A percentile compares a stretch with the other conserved stretches of the same genome.
Conservation (phyloP, 2,113 vertebrate genomes). For the Hemichromis elongatus region DNA sequence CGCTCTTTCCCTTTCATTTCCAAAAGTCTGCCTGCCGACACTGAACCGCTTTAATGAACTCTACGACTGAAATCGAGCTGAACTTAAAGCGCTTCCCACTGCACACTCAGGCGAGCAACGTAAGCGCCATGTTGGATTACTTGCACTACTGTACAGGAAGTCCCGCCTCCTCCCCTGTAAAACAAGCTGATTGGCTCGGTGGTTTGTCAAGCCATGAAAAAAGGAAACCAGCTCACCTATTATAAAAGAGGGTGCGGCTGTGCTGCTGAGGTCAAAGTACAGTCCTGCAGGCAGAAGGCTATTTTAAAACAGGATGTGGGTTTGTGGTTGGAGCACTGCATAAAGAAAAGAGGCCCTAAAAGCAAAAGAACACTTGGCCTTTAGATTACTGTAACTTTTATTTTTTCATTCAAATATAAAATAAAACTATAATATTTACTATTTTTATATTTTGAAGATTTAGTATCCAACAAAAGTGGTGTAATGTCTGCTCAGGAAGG, state of each 20-base stretch:
- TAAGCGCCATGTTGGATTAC: constrained; percentile 58
- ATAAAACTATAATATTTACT: background rate
- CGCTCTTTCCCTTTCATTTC: constrained; percentile 93
- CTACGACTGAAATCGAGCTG: background rate
- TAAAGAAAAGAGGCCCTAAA: background rate
- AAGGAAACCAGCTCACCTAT: background rate
- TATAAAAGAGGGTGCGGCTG: constrained; percentile 29
- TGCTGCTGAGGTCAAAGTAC: background rate
- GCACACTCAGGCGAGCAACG: background rate
- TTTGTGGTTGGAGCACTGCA: background rate
- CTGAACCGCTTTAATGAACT: background rate
- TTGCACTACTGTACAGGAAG: constrained; percentile 32
- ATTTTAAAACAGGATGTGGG: background rate
- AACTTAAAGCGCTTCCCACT: constrained; percentile 6
- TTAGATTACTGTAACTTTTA: background rate
- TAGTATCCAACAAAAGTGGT: background rate
- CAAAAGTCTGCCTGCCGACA: background rate
- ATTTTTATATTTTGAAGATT: background rate
- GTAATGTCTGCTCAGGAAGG: background rate
- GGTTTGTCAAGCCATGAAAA: background rate
- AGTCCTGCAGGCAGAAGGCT: background rate
- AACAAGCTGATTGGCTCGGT: constrained; percentile 29
- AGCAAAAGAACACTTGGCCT: background rate
- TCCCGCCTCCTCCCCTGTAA: background rate
- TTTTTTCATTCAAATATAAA: background rate